Evolutionary conservation across 1,140 invertebrate genomes (phyloP).

Genomic region (Trypoxylus dichotomus): DNA sequence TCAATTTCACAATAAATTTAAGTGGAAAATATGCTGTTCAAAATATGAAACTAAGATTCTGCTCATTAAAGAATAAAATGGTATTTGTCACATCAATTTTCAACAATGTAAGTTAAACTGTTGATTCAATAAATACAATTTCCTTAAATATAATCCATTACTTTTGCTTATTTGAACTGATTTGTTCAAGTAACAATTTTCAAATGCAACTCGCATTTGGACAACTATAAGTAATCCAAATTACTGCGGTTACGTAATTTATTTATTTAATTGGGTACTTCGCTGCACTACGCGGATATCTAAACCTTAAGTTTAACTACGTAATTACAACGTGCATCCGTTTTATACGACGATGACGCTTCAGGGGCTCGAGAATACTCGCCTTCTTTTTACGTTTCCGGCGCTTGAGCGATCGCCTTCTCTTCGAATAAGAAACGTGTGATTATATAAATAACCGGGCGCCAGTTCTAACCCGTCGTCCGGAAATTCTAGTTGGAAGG

Average conservation of each 20-base stretch:
- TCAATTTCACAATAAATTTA: too few species aligned
- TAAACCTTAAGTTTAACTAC: not conserved
- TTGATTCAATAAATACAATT: too few species aligned
- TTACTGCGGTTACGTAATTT: not conserved
- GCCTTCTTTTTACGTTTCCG: not conserved
- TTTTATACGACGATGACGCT: not conserved
- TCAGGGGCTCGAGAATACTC: not conserved
- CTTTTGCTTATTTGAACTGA: too few species aligned
- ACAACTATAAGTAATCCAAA: not conserved
- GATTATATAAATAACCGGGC: not conserved
- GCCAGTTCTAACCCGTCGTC: not conserved
- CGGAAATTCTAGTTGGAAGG: not conserved
- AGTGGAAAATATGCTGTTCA: too few species aligned
- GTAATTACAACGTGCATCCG: not conserved
- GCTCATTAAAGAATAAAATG: too few species aligned
- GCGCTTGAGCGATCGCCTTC: not conserved
- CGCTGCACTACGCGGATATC: not conserved
- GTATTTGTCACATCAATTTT: too few species aligned
- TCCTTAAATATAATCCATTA: too few species aligned
- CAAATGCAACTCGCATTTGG: too few species aligned
- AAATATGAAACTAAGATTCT: too few species aligned
- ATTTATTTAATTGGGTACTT: not conserved
- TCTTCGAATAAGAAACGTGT: not conserved
- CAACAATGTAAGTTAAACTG: too few species aligned
- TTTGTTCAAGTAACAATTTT: too few species aligned